These are phyloP conservation scores for Furcula furcula DNA, from an alignment of 2,888 invertebrate genomes.

Conservation along the genomic window DNA sequence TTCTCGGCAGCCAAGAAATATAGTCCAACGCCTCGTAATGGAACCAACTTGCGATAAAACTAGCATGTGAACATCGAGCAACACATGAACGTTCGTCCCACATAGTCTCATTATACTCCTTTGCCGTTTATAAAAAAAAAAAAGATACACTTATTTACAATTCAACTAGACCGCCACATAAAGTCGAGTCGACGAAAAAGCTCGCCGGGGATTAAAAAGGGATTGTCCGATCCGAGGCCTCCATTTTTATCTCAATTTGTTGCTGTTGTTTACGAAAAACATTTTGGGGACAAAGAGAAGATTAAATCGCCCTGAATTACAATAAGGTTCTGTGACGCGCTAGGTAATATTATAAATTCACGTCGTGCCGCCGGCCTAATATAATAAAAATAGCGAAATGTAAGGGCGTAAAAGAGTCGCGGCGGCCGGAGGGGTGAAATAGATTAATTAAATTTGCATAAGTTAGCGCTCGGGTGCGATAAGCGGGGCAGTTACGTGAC, in stretches of 20 bases:
- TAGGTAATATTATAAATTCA: slow-evolving; percentile 38
- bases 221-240: slow-evolving; percentile 54
- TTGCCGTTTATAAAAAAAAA: slow-evolving; percentile 27
- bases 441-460: slow-evolving; percentile 80
- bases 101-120: slow-evolving; percentile 30
- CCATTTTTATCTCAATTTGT: slow-evolving; percentile 67
- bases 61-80: slow-evolving; percentile 1
- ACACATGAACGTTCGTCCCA: slow-evolving; percentile 8
- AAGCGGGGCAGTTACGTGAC: slow-evolving; percentile 26
- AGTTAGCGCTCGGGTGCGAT: slow-evolving; percentile 67
- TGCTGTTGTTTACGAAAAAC: slow-evolving; percentile 57
- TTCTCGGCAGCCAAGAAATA: slow-evolving; percentile 19
- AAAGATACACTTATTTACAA: slow-evolving; percentile 43
- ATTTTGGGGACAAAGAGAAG: slow-evolving; percentile 52
- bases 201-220: slow-evolving; percentile 59
- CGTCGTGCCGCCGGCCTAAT: slow-evolving; percentile 23
- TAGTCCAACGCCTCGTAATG: slow-evolving; percentile 8
- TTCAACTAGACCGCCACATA: slow-evolving; percentile 43
- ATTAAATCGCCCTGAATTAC: slow-evolving; percentile 48
- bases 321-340: slow-evolving; percentile 29
- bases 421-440: slow-evolving; percentile 59
- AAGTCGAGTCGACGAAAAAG: slow-evolving; percentile 46
- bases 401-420: slow-evolving; percentile 40
- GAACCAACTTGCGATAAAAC: slow-evolving; percentile 9
- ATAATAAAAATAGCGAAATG: slow-evolving; percentile 31